A percentile compares a stretch with the other conserved stretches of the same genome.
These are phyloP conservation scores for Vannuccia rotundouncinata DNA, from an alignment of 2,888 invertebrate genomes.

Conservation along the genomic window DNA sequence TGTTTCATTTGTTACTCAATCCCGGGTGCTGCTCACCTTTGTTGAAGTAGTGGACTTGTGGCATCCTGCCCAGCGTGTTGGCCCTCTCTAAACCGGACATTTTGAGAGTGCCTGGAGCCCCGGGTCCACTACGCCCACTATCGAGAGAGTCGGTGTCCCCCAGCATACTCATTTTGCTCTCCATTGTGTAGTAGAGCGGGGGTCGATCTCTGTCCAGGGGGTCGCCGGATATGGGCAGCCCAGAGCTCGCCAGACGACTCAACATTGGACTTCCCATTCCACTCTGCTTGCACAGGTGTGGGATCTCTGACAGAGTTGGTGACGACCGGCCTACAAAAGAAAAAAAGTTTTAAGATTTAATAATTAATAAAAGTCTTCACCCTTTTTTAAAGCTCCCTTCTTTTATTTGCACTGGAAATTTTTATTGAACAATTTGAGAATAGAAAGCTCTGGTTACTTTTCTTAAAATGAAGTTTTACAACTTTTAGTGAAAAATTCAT, in stretches of 20 bases:
- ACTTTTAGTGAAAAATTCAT: no score
- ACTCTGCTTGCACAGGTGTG: background rate
- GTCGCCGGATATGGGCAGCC: no score
- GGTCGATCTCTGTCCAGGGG: background rate
- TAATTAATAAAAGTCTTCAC: no score
- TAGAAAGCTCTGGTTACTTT: no score
- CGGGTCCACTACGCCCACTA: background rate
- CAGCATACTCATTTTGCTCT: conserved; percentile 12
- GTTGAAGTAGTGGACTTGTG: conserved; percentile 7
- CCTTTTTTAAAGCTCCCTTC: no score
- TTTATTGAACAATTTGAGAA: no score
- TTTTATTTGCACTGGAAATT: no score
- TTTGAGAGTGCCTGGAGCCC: background rate
- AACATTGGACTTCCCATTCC: conserved; percentile 1
- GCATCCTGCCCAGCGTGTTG: conserved; percentile 1
- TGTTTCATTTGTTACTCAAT: background rate
- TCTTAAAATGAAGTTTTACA: no score
- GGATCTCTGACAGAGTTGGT: conserved; percentile 1
- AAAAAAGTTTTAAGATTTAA: no score
- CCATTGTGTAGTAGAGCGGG: background rate
- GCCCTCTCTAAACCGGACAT: background rate
- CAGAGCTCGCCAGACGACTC: background rate
- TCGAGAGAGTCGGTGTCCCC: conserved; percentile 1
- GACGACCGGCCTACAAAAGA: background rate
- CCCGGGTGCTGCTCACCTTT: background rate